A percentile compares a stretch with the other conserved stretches of the same genome.
Evolutionary conservation across 2,888 invertebrate genomes (phyloP).

Genomic region (Troides helena): DNA sequence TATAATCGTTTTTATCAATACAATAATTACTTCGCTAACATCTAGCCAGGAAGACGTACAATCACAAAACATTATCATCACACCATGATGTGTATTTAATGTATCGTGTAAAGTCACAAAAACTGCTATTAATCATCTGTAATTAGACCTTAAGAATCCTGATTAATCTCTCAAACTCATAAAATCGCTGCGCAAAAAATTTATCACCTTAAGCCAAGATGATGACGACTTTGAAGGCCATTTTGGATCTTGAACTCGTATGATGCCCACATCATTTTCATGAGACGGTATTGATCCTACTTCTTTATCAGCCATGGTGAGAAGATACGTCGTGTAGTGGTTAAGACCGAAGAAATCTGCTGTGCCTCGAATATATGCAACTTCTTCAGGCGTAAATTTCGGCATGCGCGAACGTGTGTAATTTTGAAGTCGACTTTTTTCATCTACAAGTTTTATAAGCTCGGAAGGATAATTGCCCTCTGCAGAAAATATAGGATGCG

Average conservation of each 20-base stretch:
- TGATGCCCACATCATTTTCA: constrained; percentile 82
- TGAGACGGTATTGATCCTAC: constrained; percentile 78
- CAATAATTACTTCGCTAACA: constrained; percentile 21
- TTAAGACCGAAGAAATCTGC: constrained; percentile 77
- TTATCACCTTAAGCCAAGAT: constrained; percentile 80
- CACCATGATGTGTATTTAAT: constrained; percentile 7
- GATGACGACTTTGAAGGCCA: constrained; percentile 83
- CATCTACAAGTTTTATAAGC: constrained; percentile 74
- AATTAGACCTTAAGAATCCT: background rate
- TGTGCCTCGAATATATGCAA: constrained; percentile 66
- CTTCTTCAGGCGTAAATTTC: constrained; percentile 74
- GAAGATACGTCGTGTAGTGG: constrained; percentile 72
- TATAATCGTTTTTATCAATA: constrained; percentile 11
- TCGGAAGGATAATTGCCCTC: constrained; percentile 81
- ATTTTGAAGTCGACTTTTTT: constrained; percentile 76
- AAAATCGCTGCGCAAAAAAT: background rate
- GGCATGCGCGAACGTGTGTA: constrained; percentile 79
- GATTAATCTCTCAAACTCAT: background rate
- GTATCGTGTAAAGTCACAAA: background rate
- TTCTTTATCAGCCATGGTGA: constrained; percentile 65
- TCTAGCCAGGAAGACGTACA: constrained; percentile 6
- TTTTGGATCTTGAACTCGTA: constrained; percentile 75
- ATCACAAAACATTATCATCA: constrained; percentile 20
- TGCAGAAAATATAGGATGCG: constrained; percentile 75
- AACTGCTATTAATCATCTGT: constrained; percentile 13